Percentiles rank a stretch among this genome's conserved stretches.
phyloP scores from a whole-genome alignment of 2,113 vertebrate genomes.

The Ovibos moschatus region DNA sequence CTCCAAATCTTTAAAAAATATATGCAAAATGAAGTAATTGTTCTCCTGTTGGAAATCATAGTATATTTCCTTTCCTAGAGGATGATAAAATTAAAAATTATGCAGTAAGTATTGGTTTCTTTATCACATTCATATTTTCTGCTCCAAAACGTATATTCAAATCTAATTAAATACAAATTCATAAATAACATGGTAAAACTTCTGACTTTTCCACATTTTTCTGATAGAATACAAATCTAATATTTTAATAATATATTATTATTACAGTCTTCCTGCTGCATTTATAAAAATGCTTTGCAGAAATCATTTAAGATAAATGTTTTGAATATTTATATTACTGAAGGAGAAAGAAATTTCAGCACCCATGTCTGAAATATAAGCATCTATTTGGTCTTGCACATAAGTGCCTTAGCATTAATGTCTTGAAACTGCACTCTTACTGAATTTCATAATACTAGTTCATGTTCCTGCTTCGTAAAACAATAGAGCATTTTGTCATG shows the following conservation, averaged over 20 bases:
- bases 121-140: not conserved
- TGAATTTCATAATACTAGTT: slow-evolving; percentile 43
- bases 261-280: slow-evolving; percentile 20
- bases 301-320: slow-evolving; percentile 40
- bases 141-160: not conserved
- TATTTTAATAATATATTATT: slow-evolving; percentile 52
- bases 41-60: not conserved
- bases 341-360: slow-evolving; percentile 54
- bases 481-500: slow-evolving; percentile 59
- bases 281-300: slow-evolving; percentile 43
- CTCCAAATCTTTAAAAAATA: slow-evolving; percentile 2
- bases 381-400: slow-evolving; percentile 47
- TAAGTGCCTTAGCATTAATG: slow-evolving; percentile 52
- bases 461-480: slow-evolving; percentile 50
- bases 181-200: slow-evolving; percentile 13
- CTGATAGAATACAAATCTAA: slow-evolving; percentile 29
- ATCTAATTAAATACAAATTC: slow-evolving; percentile 1
- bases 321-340: slow-evolving; percentile 52
- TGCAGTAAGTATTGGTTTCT: not conserved
- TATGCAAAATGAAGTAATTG: not conserved
- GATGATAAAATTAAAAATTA: not conserved
- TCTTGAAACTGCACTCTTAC: slow-evolving; percentile 32
- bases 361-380: slow-evolving; percentile 38
- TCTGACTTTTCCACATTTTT: slow-evolving; percentile 34
- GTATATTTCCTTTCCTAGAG: not conserved